Conservation (phyloP, 2,888 invertebrate genomes). For the Himalopsyche japonica region DNA sequence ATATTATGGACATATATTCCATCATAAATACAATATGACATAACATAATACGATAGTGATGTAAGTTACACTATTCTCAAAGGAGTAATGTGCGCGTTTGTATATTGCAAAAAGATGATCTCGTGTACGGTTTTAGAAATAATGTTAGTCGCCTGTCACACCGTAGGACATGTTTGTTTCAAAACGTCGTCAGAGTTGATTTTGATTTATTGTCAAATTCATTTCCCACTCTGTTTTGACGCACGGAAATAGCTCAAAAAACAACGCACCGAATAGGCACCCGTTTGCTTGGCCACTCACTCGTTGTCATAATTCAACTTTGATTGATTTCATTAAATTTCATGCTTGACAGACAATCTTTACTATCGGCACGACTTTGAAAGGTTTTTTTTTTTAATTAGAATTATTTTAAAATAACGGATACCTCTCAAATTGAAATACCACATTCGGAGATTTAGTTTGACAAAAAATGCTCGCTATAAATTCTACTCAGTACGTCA, state of each 20-base stretch:
- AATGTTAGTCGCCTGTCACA: background rate
- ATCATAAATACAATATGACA: no score
- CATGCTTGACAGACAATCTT: background rate
- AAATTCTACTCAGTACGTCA: no score
- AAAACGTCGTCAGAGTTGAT: background rate
- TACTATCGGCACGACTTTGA: background rate
- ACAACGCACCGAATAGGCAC: background rate
- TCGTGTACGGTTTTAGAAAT: background rate
- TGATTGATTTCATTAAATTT: background rate
- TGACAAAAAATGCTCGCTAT: no score
- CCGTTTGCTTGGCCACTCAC: background rate
- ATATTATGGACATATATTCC: no score
- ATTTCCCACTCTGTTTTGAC: background rate
- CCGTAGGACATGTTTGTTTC: background rate
- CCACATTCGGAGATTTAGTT: no score
- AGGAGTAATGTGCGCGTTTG: no score
- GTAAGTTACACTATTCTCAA: no score
- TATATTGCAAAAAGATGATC: background rate
- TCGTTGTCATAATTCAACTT: background rate
- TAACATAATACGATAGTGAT: no score
- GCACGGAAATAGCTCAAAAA: background rate
- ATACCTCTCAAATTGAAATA: no score
- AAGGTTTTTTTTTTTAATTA: background rate
- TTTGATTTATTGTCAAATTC: background rate
- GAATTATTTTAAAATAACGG: no score